Base-by-base conservation (phyloP, 2,113 vertebrate species). In the Platysternon megacephalum region DNA sequence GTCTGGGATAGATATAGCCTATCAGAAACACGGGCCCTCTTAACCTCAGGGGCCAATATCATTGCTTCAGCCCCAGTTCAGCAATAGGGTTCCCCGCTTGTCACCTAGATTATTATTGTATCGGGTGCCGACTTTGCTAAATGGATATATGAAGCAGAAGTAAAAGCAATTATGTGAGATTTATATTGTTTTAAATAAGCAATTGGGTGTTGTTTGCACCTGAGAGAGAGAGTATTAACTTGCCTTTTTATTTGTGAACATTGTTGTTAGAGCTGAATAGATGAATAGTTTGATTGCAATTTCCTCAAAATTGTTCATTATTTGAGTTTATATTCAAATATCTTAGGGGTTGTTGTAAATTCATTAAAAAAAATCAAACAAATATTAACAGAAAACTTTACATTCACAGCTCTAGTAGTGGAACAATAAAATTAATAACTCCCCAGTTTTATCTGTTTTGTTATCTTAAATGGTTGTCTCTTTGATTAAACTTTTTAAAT, bases 401-500 rank as follows among this genome's bases (percentile, higher is more conserved):
- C 78, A 78, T 85, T 94, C 93, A 92, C 96, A 96, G 61, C 78
- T 85, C 88, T 94, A 94, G 91, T 4, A 72, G 55, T 80, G 6
- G 68, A 46, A 51, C 12, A 61, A 55, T 58, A 87, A 85, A 51
- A 94, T 87, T 78, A 87, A 92, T 97, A 94, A 95, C 72, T 56
- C 95, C 91, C 93, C 93, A 87, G 44, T 89, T 28, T 55, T 72
- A 44, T 96, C 94, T 95, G 93, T 13, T 96, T 89, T 95, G 90
- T 68, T 94, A 96, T 94, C 94, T 94, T 91, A 95, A 96, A 94
- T 88, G 49, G 76, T 80, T 93, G 83, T 83, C 96, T 90, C 95
- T 96, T 94, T 96, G 93, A 96, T 92, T 88, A 91, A 91, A 89
- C 85, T 96, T 97, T 95, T 97, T 86, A 79, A 92, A 93, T 72